Evolutionary conservation across 2,797 vertebrate species (phyloP), one percentile per base, ranked within the genome.

Genomic region (Clarias laeviceps): DNA sequence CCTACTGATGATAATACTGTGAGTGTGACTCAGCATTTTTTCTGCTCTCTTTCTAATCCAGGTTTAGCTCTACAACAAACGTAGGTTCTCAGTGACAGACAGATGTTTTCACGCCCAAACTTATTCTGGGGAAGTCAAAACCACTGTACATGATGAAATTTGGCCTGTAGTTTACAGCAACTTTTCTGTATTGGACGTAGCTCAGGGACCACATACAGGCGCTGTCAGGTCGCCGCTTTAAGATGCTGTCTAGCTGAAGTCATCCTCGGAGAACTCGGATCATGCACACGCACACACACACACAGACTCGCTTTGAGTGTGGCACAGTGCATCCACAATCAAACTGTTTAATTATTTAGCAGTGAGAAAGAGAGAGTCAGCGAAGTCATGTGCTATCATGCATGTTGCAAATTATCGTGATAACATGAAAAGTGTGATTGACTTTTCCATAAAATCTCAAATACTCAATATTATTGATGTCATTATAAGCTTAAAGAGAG

Each of bases 1-100:
- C 15, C 29, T 77, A 78, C 56, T 34, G 59, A 62, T 22, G 14
- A 40, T 83, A 29, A 9, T 56, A 20, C 56, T 29, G 56, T 45
- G 54, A 37, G 45, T 62, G n/a, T 83, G 50, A 76, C 73, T 29
- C 77, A 54, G 22, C 77, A 87, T 80, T 84, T 84, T 93, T 90
- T 90, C 91, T 32, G 73, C 50, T 32, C 8, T 22, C n/a, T 9
- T 18, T 27, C 12, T 15, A 27, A 15, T 15, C 24, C 3, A 79
- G 82, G 70, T 90, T 90, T 90, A 64, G 74, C 50, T 73, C 22
- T 18, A 40, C 37, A 50, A n/a, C 89, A 88, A 92, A 92, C 90
- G 89, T 89, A 12, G 84, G 83, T 80, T 87, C 87, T 86, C 61
- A 62, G 73, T 27, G 37, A 34, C 56, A 78, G 54, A 81, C 79